Evolutionary conservation across 2,888 invertebrate genomes (phyloP), one percentile per base, ranked within the genome.

Genomic region (Cremastinae sp.): DNA sequence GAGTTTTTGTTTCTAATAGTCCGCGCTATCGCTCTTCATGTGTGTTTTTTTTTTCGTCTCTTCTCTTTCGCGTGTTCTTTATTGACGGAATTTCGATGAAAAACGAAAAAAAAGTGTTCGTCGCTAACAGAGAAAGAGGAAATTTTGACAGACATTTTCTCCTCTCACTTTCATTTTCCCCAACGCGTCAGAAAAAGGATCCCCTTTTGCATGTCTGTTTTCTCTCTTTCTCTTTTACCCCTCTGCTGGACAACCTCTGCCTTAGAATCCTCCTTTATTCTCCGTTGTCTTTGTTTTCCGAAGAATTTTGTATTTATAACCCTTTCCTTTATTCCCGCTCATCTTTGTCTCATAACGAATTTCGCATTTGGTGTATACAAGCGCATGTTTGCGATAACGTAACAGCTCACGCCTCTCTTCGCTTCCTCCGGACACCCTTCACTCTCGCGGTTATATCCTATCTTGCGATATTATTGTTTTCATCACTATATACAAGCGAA

Each of bases 41-140:
- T 71, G 66, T 74, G 53, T 56, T 10, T 12, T 28, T 43, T 28
- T 41, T 28, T 53, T 56, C 62, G 18, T 28, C 7, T 10, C 39
- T 53, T 45, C 68, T 28, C 20, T 47, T 45, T 56, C 35, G 61
- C 47, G 35, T 69, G 69, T 47, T 65, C 72, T 59, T 70, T 73
- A 66, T 64, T 78, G 76, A 77, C 74, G 74, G 72, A 83, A 84
- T 84, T 83, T 82, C 83, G 80, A 83, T 83, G 7, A 9, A 8
- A 62, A 58, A 64, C 28, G 58, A 51, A 53, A 43, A 53, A 49
- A 28, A 43, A 37, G 22, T 53, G 45, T 59, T 43, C n/a, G 43
- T 14, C 47, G 18, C 5, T n/a, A 18, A 28, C 28, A 22, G 22
- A 28, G 16, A 55, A 20, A 39, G 56, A 55, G 64, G 51, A 51